Evolutionary conservation across 2,797 vertebrate genomes (phyloP).

Genomic region (Pampus argenteus): DNA sequence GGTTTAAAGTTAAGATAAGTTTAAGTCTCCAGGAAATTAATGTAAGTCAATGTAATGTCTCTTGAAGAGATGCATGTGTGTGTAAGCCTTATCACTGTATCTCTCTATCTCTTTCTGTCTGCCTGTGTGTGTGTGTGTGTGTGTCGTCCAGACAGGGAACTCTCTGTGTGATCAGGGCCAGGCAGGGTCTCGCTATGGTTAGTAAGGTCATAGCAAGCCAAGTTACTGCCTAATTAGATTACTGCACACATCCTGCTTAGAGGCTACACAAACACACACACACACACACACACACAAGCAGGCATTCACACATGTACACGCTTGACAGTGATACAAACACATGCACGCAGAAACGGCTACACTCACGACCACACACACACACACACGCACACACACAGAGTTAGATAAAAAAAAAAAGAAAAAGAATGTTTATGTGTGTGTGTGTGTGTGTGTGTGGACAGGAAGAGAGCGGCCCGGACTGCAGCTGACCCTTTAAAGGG

Average conservation of each 20-base stretch:
- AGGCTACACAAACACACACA: slow-evolving; percentile 52
- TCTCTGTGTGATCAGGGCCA: slow-evolving; percentile 71
- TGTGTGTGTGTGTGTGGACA: slow-evolving; percentile 39
- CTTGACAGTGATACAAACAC: background rate
- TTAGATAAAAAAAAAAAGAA: too few relatives aligned
- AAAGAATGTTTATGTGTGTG: slow-evolving; percentile 24
- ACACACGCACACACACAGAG: too few relatives aligned
- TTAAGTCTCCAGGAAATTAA: too few relatives aligned
- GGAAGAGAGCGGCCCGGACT: slow-evolving; percentile 72
- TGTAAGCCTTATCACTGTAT: background rate
- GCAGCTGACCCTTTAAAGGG: slow-evolving; percentile 77
- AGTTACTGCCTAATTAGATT: slow-evolving; percentile 83
- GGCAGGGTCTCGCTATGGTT: slow-evolving; percentile 61
- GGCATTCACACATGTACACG: slow-evolving; percentile 5
- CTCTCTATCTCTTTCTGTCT: slow-evolving; percentile 5
- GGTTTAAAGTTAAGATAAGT: too few relatives aligned
- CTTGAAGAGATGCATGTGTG: too few relatives aligned
- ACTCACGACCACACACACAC: slow-evolving; percentile 10
- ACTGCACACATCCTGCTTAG: slow-evolving; percentile 75
- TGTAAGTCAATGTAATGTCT: too few relatives aligned
- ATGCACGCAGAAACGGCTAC: background rate
- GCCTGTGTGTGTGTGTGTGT: slow-evolving; percentile 12
- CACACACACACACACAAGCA: slow-evolving; percentile 21
- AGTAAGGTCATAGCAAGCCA: slow-evolving; percentile 69
- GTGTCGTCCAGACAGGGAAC: slow-evolving; percentile 60